A percentile compares a stretch with the other conserved stretches of the same genome.
Evolutionary conservation across 2,797 vertebrate genomes (phyloP).

Genomic region (Echiichthys vipera): DNA sequence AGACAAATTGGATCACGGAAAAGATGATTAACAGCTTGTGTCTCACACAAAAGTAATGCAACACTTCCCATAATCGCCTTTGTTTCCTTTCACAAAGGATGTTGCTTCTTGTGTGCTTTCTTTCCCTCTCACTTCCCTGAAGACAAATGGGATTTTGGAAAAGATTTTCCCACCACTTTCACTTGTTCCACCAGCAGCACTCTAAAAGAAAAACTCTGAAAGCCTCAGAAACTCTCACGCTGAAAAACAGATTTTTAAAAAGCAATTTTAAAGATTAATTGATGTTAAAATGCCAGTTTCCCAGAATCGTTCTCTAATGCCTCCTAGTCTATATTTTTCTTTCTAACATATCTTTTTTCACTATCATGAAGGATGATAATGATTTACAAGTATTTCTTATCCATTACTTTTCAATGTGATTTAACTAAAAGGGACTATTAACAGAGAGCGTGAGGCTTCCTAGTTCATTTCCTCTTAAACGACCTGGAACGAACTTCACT

Average conservation of each 20-base stretch:
- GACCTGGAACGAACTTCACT: constrained; percentile 52
- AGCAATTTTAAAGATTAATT: constrained; percentile 53
- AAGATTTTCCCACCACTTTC: neutral
- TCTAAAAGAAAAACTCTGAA: constrained; percentile 9
- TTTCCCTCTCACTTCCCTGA: constrained; percentile 5
- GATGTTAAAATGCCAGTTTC: constrained; percentile 33
- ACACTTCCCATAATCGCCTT: neutral
- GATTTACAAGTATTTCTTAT: constrained; percentile 37
- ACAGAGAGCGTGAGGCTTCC: constrained; percentile 6
- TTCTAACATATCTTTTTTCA: constrained; percentile 25
- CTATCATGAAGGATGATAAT: constrained; percentile 42
- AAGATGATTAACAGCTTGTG: constrained; percentile 8
- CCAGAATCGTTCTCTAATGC: constrained; percentile 48
- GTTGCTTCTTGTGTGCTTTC: neutral
- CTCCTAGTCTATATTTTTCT: constrained; percentile 19
- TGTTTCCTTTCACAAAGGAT: neutral
- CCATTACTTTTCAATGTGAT: constrained; percentile 35
- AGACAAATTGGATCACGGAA: neutral
- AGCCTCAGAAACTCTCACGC: constrained; percentile 2
- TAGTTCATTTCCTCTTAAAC: constrained; percentile 61
- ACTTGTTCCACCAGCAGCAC: constrained; percentile 5
- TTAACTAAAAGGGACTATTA: constrained; percentile 50
- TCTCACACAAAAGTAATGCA: neutral
- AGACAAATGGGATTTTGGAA: constrained; percentile 8
- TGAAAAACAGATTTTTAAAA: constrained; percentile 27